Evolutionary conservation across 2,888 invertebrate genomes (phyloP).

Genomic region (Acanthoscelides obtectus): DNA sequence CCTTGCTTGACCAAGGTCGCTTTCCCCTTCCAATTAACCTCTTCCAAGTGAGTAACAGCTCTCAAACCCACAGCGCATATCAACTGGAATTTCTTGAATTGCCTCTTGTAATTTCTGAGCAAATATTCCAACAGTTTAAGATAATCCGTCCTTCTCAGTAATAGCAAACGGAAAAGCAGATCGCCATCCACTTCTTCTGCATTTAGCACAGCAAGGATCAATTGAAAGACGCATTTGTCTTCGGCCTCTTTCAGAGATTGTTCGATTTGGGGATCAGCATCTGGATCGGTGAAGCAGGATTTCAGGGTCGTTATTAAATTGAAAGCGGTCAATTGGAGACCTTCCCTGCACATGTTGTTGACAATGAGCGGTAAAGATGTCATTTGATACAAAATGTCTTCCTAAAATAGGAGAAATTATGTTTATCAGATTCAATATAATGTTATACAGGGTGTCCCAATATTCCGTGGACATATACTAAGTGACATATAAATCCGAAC

Average conservation of each 20-base stretch:
- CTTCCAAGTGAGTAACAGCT: slow-evolving; percentile 22
- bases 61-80: slow-evolving; percentile 30
- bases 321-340: slow-evolving; percentile 32
- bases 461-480: too few species aligned
- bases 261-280: not conserved
- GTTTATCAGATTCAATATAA: too few species aligned
- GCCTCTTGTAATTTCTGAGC: slow-evolving; percentile 29
- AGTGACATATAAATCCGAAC: too few species aligned
- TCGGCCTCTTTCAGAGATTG: slow-evolving; percentile 6
- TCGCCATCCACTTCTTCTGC: slow-evolving; percentile 25
- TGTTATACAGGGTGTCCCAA: too few species aligned
- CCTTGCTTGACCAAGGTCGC: not conserved
- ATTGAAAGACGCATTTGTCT: slow-evolving; percentile 29
- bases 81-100: slow-evolving; percentile 30
- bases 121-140: slow-evolving; percentile 22
- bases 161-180: slow-evolving; percentile 15
- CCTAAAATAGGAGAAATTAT: too few species aligned
- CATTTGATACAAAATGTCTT: slow-evolving; percentile 24
- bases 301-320: slow-evolving; percentile 27
- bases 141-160: slow-evolving; percentile 7
- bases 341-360: slow-evolving; percentile 31
- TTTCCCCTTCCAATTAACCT: slow-evolving; percentile 7
- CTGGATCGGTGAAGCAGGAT: not conserved
- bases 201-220: slow-evolving; percentile 42
- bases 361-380: slow-evolving; percentile 26